Percentiles rank a stretch among this genome's conserved stretches.
Evolutionary conservation across 2,888 invertebrate genomes (phyloP).

Genomic region (Caenorhabditis virilis): DNA sequence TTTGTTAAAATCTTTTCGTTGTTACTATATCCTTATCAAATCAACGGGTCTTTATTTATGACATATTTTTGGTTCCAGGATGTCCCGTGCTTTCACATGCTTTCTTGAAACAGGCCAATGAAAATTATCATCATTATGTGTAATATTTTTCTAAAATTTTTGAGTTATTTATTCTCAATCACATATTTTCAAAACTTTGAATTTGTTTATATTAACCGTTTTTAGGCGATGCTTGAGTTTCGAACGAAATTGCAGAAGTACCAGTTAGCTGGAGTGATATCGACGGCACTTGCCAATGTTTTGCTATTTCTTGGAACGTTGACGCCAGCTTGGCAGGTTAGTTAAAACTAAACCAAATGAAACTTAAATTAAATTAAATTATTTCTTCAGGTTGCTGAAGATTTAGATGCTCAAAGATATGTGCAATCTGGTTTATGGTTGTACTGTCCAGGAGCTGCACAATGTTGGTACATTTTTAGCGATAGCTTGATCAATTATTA

Average conservation of each 20-base stretch:
- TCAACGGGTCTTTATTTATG: too few species aligned
- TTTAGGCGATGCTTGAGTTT: slow-evolving; percentile 24
- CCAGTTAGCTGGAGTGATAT: slow-evolving; percentile 48
- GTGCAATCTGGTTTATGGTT: slow-evolving; percentile 66
- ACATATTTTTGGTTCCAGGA: too few species aligned
- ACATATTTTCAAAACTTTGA: too few species aligned
- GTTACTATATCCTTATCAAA: too few species aligned
- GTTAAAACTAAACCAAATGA: background rate
- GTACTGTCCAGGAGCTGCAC: slow-evolving; percentile 61
- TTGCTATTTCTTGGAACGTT: slow-evolving; percentile 59
- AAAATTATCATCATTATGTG: too few species aligned
- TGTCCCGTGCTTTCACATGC: too few species aligned
- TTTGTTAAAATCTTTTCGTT: too few species aligned
- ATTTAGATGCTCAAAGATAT: slow-evolving; percentile 56
- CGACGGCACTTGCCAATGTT: slow-evolving; percentile 47
- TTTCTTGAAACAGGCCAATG: too few species aligned
- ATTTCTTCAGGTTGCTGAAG: slow-evolving; percentile 61
- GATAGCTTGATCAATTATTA: slow-evolving; percentile 66
- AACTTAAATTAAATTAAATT: background rate
- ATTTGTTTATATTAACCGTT: background rate
- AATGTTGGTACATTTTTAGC: slow-evolving; percentile 65
- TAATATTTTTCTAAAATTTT: too few species aligned
- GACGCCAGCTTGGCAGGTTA: slow-evolving; percentile 67
- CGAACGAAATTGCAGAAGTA: slow-evolving; percentile 50
- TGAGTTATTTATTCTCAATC: too few species aligned